Conservation (phyloP, 2,113 vertebrate species). For the Rhineura floridana region DNA sequence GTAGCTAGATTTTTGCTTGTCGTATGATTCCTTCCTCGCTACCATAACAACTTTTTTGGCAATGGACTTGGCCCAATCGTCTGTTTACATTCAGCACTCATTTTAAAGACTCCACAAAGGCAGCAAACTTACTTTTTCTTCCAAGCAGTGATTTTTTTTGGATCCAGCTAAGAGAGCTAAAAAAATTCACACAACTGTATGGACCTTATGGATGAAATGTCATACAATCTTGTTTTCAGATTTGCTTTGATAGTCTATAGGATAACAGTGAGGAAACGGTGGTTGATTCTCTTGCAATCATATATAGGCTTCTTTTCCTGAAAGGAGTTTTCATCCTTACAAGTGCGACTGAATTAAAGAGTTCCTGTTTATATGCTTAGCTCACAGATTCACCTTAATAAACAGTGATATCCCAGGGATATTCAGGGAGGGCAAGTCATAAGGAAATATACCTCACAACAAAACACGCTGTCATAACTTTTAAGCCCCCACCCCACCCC, state of each 20-base stretch:
- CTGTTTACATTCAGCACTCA: slow-evolving; percentile 11
- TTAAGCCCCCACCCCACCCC: slow-evolving; percentile 44
- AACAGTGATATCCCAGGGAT: slow-evolving; percentile 30
- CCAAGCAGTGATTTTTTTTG: slow-evolving; percentile 27
- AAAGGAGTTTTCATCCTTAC: slow-evolving; percentile 26
- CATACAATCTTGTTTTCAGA: slow-evolving; percentile 18
- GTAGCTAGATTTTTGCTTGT: slow-evolving; percentile 3
- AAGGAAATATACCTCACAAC: slow-evolving; percentile 50
- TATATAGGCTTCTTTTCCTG: slow-evolving; percentile 27
- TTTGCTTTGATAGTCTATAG: neutral
- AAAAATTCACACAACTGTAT: slow-evolving; percentile 23
- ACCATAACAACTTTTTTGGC: slow-evolving; percentile 12
- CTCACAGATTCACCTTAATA: slow-evolving; percentile 19
- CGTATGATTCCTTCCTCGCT: neutral
- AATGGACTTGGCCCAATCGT: neutral
- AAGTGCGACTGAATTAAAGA: slow-evolving; percentile 18
- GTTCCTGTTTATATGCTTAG: slow-evolving; percentile 11
- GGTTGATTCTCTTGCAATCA: neutral
- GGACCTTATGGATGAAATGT: slow-evolving; percentile 28
- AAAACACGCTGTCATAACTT: slow-evolving; percentile 55
- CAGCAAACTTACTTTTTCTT: slow-evolving; percentile 33
- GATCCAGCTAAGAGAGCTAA: slow-evolving; percentile 26
- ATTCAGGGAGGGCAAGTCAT: slow-evolving; percentile 1
- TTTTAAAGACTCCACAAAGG: slow-evolving; percentile 49
- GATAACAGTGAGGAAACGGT: neutral